These are phyloP conservation scores for Huso huso DNA, from an alignment of 2,797 vertebrate species.

Conservation along the genomic window DNA sequence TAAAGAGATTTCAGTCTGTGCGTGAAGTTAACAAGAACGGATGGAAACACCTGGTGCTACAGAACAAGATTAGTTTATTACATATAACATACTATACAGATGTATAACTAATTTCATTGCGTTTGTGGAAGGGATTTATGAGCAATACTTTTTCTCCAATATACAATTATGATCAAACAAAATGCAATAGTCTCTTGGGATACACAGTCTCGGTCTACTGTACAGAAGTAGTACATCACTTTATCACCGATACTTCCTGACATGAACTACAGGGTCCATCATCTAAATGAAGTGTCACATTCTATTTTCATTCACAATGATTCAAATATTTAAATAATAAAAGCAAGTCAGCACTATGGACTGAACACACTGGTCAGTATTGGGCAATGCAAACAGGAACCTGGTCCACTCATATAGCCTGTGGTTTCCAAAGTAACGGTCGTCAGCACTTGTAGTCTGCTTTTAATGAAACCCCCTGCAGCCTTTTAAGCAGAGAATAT, in stretches of 20 bases:
- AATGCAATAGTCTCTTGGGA: too few species aligned
- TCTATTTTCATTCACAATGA: not conserved
- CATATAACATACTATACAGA: slow-evolving; percentile 12
- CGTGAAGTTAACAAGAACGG: slow-evolving; percentile 17
- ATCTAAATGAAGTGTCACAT: not conserved
- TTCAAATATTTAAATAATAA: not conserved
- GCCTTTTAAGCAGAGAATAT: slow-evolving; percentile 21
- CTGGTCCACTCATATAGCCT: slow-evolving; percentile 20
- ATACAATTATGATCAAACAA: not conserved
- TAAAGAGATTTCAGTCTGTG: slow-evolving; percentile 10
- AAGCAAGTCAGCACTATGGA: not conserved
- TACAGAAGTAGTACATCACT: not conserved
- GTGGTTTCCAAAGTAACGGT: slow-evolving; percentile 22
- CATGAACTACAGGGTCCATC: not conserved
- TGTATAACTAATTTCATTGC: slow-evolving; percentile 4
- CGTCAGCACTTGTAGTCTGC: slow-evolving; percentile 20
- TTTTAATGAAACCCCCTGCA: slow-evolving; percentile 26
- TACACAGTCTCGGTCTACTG: not conserved
- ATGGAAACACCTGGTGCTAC: slow-evolving; percentile 1
- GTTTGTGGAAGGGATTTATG: not conserved
- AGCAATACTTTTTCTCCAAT: not conserved
- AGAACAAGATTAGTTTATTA: not conserved
- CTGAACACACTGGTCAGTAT: slow-evolving; percentile 6
- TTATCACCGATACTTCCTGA: not conserved
- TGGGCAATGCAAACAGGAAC: slow-evolving; percentile 10